Evolutionary conservation across 2,888 invertebrate species (phyloP), one percentile per base, ranked within the genome.

Genomic region (Clistopyga incitator): DNA sequence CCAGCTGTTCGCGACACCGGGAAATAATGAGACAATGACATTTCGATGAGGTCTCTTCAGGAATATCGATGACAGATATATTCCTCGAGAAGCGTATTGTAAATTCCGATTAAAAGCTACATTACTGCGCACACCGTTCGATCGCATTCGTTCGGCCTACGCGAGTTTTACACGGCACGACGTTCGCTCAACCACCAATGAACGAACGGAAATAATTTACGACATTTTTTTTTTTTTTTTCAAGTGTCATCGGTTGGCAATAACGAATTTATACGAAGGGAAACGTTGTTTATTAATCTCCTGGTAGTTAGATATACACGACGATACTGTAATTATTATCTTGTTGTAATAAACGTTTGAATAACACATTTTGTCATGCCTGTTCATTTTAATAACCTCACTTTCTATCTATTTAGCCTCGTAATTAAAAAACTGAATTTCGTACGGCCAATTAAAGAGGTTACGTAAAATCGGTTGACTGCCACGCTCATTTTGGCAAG

Each of bases 261-360:
- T 78, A 83, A 76, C 23, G 72, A 81, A 84, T 85, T 85, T 81
- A 75, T 81, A 78, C 71, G 76, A 84, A 81, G 78, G 75, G 78
- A 81, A 67, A 75, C 50, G 78, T 82, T 84, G 71, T 76, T 78
- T 78, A 75, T 82, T 61, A 76, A 76, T 76, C 54, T 64, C 68
- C 67, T 67, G 61, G 64, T 79, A 72, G 78, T 72, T 79, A 64
- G 47, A 52, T 82, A 81, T 78, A 82, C 72, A 84, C 81, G 70
- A 71, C 20, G 61, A 81, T 70, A 84, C 80, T 86, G 82, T 85
- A 84, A 81, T 84, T 84, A 86, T 85, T 85, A 81, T 82, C 76
- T 85, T 85, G 78, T 87, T 87, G 84, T 86, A 87, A 87, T 87
- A 87, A 87, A 87, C 84, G 81, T 87, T 87, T 87, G 61, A 85